Evolutionary conservation across 2,113 vertebrate species (phyloP).

Genomic region (Rhinolophus ferrumequinum): DNA sequence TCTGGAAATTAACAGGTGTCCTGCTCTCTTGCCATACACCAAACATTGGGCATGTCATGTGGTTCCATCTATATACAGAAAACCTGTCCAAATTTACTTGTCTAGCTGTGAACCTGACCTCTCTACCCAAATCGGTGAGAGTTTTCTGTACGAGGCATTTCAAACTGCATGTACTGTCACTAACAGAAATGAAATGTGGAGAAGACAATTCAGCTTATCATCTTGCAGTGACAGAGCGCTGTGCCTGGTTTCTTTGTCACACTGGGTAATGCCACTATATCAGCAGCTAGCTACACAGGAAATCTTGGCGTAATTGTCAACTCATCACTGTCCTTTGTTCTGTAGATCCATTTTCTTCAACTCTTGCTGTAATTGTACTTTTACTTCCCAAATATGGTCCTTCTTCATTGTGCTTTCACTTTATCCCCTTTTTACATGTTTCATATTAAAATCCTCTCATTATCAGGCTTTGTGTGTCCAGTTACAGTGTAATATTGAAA

Average conservation of each 20-base stretch:
- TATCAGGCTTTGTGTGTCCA: background rate
- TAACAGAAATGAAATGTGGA: conserved; percentile 51
- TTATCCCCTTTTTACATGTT: background rate
- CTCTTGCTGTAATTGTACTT: background rate
- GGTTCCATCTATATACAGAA: background rate
- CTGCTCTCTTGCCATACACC: background rate
- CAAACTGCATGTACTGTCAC: conserved; percentile 52
- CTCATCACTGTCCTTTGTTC: conserved; percentile 51
- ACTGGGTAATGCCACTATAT: background rate
- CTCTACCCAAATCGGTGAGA: background rate
- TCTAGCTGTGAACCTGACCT: conserved; percentile 38
- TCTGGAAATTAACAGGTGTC: background rate
- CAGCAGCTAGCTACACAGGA: conserved; percentile 33
- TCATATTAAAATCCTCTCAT: conserved; percentile 7
- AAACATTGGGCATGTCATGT: background rate
- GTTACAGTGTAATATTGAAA: background rate
- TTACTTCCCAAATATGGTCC: background rate
- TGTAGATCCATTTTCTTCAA: background rate
- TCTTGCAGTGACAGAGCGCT: conserved; percentile 50
- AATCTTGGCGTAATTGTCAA: conserved; percentile 55
- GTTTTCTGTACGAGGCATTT: conserved; percentile 52
- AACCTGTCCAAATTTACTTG: conserved; percentile 34
- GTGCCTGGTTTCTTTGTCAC: conserved; percentile 49
- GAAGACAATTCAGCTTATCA: conserved; percentile 62
- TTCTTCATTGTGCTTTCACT: background rate